Evolutionary conservation across 2,113 vertebrate genomes (phyloP).

Genomic region (Alligator mississippiensis): DNA sequence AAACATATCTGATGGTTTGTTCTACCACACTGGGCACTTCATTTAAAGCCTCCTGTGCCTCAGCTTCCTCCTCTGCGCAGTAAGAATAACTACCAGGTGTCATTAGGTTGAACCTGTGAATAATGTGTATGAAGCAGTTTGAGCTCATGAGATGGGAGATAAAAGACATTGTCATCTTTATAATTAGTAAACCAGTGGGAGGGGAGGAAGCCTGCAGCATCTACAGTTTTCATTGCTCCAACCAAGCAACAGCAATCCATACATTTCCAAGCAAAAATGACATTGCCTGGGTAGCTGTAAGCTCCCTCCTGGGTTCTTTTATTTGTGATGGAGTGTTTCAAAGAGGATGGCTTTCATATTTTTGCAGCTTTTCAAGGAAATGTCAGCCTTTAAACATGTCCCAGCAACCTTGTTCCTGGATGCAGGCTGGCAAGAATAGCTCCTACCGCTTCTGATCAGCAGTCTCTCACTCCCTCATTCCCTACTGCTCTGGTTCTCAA

Average conservation of each 20-base stretch:
- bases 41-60: background rate
- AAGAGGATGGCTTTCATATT: background rate
- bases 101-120: background rate
- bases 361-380: conserved; percentile 13
- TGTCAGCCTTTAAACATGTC: conserved; percentile 24
- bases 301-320: background rate
- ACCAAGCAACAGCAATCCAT: background rate
- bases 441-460: conserved; percentile 34
- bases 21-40: background rate
- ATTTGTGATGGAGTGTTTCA: background rate
- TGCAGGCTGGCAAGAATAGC: conserved; percentile 42
- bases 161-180: background rate
- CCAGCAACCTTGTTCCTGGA: conserved; percentile 18
- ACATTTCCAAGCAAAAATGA: conserved; percentile 58
- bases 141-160: conserved; percentile 16
- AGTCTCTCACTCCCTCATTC: background rate
- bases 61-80: background rate
- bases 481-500: conserved; percentile 18
- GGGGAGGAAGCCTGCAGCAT: conserved; percentile 39
- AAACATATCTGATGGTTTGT: background rate
- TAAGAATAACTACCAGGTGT: background rate
- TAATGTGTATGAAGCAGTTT: background rate
- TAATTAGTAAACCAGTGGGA: conserved; percentile 49
- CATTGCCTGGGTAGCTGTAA: conserved; percentile 9
- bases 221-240: conserved; percentile 10